These are phyloP conservation scores for Aix galericulata DNA, from an alignment of 2,113 vertebrate genomes.

Conservation along the genomic window DNA sequence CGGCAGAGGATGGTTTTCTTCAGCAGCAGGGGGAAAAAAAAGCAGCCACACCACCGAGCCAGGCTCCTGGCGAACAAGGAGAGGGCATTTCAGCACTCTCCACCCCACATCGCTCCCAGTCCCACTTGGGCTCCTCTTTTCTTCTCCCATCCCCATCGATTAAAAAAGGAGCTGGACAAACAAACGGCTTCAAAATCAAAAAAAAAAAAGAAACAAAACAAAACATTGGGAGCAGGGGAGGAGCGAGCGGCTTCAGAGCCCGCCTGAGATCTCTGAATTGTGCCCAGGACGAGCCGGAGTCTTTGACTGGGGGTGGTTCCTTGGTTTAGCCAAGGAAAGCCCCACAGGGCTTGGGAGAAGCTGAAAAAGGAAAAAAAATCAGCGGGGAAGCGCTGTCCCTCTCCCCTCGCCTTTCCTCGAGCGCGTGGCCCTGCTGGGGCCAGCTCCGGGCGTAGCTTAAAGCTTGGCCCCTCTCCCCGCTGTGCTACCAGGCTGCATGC, in stretches of 20 bases:
- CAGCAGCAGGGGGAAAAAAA: background rate
- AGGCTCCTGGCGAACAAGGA: conserved; percentile 55
- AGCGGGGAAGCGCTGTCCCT: background rate
- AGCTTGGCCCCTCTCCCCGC: background rate
- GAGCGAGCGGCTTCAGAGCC: background rate
- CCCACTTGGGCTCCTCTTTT: background rate
- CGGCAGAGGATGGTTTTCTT: background rate
- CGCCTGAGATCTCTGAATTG: background rate
- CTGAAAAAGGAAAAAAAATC: background rate
- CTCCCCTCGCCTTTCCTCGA: background rate
- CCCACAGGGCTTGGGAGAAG: background rate
- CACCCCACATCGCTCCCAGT: background rate
- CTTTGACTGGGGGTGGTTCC: background rate
- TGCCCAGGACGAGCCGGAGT: background rate
- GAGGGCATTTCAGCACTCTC: background rate
- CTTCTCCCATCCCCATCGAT: background rate
- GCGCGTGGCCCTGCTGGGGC: fast-evolving
- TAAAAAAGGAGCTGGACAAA: background rate
- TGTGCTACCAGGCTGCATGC: background rate
- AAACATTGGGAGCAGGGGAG: fast-evolving
- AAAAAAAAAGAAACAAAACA: background rate
- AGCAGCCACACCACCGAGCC: background rate
- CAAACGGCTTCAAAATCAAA: background rate
- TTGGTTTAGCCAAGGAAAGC: background rate
- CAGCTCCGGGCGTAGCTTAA: background rate